Percentiles rank a stretch among this genome's conserved stretches.
Evolutionary conservation across 2,113 vertebrate species (phyloP).

Genomic region (Pardalotus punctatus): DNA sequence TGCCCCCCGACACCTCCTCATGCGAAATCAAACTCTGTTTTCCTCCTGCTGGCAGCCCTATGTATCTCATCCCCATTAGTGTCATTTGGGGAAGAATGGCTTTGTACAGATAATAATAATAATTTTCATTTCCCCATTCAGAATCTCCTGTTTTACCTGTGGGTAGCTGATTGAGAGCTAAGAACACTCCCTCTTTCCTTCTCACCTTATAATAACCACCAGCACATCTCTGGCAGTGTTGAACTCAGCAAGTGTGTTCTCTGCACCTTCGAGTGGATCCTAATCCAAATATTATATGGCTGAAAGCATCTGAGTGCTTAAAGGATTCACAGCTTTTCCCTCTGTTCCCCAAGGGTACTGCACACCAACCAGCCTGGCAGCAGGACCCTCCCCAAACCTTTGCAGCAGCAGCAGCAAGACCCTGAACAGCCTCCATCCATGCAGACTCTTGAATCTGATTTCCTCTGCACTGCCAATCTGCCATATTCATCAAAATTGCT

Average conservation of each 20-base stretch:
- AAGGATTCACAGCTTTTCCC: constrained; percentile 26
- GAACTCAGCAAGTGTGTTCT: constrained; percentile 10
- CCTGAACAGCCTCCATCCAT: not conserved
- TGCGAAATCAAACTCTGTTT: not conserved
- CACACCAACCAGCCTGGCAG: not conserved
- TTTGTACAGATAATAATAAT: constrained; percentile 15
- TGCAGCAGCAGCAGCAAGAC: not conserved
- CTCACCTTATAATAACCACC: not conserved
- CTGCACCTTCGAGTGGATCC: constrained; percentile 32
- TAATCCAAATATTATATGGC: constrained; percentile 38
- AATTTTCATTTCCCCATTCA: not conserved
- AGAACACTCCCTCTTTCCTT: not conserved
- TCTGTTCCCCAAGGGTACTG: not conserved
- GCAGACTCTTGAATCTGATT: not conserved
- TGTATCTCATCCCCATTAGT: not conserved
- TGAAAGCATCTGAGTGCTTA: constrained; percentile 8
- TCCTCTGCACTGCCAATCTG: not conserved
- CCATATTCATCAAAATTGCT: not conserved
- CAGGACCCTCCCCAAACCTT: not conserved
- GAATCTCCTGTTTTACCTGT: not conserved
- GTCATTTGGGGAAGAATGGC: not conserved
- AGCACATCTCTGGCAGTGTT: not conserved
- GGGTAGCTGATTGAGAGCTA: not conserved
- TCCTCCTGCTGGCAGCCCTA: not conserved
- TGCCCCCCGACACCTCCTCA: not conserved